Conservation (phyloP, 2,888 invertebrate genomes). For the Hanleya hanleyi region DNA sequence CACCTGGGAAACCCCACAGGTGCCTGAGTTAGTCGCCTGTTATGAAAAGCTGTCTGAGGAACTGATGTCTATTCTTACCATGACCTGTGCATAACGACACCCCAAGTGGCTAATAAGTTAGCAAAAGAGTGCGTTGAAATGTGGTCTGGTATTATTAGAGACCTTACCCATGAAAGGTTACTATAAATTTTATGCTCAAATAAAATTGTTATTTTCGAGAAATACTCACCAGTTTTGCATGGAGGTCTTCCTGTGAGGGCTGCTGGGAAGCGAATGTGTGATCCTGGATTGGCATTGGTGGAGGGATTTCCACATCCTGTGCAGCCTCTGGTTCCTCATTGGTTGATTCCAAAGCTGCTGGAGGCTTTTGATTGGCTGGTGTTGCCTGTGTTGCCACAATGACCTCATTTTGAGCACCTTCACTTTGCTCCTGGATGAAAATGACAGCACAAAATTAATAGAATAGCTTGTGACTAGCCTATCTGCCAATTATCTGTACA, state of each 20-base stretch:
- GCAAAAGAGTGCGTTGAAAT: too few species aligned
- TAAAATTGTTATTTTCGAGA: background rate
- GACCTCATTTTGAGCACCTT: slow-evolving; percentile 8
- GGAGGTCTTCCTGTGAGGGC: slow-evolving; percentile 42
- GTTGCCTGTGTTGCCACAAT: background rate
- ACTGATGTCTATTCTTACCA: too few species aligned
- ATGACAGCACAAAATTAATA: too few species aligned
- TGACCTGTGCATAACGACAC: too few species aligned
- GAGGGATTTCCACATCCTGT: slow-evolving; percentile 86
- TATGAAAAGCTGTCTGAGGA: too few species aligned
- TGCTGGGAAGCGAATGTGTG: slow-evolving; percentile 47
- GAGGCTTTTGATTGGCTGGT: slow-evolving; percentile 4
- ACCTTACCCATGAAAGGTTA: slow-evolving; percentile 79
- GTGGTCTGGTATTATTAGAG: too few species aligned
- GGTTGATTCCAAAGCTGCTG: slow-evolving; percentile 45
- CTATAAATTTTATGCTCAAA: slow-evolving; percentile 73
- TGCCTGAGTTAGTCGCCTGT: too few species aligned
- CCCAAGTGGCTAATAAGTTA: too few species aligned
- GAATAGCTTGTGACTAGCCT: too few species aligned
- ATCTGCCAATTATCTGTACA: too few species aligned
- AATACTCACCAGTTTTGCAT: slow-evolving; percentile 41
- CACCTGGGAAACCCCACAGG: too few species aligned
- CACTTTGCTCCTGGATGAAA: slow-evolving; percentile 31
- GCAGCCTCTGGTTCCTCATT: slow-evolving; percentile 57
- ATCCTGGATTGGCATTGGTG: slow-evolving; percentile 85